These are phyloP conservation scores for Podiceps cristatus DNA, from an alignment of 2,113 vertebrate species.

Conservation along the genomic window DNA sequence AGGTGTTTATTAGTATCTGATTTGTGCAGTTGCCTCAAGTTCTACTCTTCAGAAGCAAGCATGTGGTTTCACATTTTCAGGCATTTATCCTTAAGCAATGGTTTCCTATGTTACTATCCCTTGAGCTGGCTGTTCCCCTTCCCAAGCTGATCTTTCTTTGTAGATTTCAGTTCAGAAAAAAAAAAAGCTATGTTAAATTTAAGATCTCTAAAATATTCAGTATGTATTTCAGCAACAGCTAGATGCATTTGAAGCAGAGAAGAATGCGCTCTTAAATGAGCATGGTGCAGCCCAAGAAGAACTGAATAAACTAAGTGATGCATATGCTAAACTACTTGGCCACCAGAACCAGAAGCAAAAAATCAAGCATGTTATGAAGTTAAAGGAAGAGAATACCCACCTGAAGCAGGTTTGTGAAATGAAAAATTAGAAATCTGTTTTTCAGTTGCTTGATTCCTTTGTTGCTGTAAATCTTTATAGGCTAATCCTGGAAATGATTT, in stretches of 20 bases:
- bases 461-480: neutral
- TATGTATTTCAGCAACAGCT: conserved; percentile 85
- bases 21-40: neutral
- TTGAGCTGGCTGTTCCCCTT: neutral
- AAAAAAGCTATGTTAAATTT: neutral
- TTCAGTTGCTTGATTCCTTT: neutral
- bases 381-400: conserved; percentile 90
- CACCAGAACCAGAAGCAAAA: conserved; percentile 98
- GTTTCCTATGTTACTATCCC: neutral
- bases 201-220: neutral
- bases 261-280: conserved; percentile 85
- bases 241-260: conserved; percentile 91
- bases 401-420: conserved; percentile 87
- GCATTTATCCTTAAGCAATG: neutral
- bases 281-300: conserved; percentile 90
- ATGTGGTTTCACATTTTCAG: neutral
- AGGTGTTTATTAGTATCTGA: neutral
- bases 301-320: conserved; percentile 87
- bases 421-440: neutral
- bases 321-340: conserved; percentile 90
- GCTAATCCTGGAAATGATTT: neutral
- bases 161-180: neutral
- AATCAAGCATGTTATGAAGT: conserved; percentile 94
- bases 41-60: neutral
- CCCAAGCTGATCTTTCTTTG: neutral